Percentiles rank a stretch among this genome's conserved stretches.
Evolutionary conservation across 1,140 invertebrate species (phyloP).

Genomic region (Gerris buenoi): DNA sequence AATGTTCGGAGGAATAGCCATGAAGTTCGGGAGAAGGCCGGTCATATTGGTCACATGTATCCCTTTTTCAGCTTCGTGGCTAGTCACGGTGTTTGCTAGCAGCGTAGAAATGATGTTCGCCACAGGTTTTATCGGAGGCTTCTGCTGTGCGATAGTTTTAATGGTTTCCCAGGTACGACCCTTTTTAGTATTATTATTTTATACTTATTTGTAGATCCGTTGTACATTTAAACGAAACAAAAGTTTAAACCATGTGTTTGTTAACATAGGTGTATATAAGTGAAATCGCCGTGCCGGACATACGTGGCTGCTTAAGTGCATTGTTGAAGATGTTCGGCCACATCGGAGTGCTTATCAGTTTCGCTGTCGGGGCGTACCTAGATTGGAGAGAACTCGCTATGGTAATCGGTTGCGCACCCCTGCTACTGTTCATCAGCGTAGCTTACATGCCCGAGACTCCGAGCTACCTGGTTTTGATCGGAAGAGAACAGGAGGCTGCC

Average conservation of each 20-base stretch:
- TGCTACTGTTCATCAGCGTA: conserved; percentile 44
- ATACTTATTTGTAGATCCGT: too few species aligned
- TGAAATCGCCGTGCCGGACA: conserved; percentile 72
- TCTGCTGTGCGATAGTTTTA: conserved; percentile 61
- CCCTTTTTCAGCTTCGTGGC: conserved; percentile 57
- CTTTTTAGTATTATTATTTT: too few species aligned
- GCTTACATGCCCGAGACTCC: conserved; percentile 70
- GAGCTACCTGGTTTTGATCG: conserved; percentile 54
- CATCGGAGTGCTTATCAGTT: conserved; percentile 65
- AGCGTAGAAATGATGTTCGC: conserved; percentile 58
- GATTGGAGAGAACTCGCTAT: conserved; percentile 66
- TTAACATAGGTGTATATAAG: conserved; percentile 62
- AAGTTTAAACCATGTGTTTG: conserved; percentile 5
- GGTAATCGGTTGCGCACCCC: conserved; percentile 54
- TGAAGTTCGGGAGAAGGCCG: conserved; percentile 51
- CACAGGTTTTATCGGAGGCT: conserved; percentile 60
- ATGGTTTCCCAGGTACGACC: conserved; percentile 54
- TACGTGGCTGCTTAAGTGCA: conserved; percentile 68
- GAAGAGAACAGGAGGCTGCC: conserved; percentile 60
- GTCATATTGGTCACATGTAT: conserved; percentile 50
- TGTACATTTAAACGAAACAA: too few species aligned
- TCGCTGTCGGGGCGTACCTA: conserved; percentile 60
- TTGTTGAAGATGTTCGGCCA: conserved; percentile 72
- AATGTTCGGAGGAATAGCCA: conserved; percentile 54
- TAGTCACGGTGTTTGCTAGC: conserved; percentile 54